phyloP scores from a whole-genome alignment of 2,113 vertebrate species.

The Piprites chloris region DNA sequence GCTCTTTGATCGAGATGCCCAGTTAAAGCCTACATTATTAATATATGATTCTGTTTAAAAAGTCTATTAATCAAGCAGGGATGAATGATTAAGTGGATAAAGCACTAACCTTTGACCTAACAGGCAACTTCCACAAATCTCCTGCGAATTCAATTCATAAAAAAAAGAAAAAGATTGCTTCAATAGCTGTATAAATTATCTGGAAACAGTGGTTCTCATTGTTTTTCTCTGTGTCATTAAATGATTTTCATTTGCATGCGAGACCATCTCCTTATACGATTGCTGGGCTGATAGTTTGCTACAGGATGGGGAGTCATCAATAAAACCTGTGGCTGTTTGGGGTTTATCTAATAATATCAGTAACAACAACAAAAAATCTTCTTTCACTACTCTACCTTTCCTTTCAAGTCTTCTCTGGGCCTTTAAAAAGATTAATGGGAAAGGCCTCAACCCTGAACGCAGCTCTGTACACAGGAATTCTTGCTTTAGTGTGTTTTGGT shows the following conservation, averaged over 20 bases:
- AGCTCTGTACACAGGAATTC: not conserved
- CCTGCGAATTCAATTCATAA: constrained; percentile 6
- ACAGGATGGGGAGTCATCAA: not conserved
- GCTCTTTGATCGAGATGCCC: constrained; percentile 65
- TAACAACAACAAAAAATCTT: not conserved
- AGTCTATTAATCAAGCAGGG: constrained; percentile 71
- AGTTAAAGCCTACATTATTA: constrained; percentile 72
- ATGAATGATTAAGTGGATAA: constrained; percentile 69
- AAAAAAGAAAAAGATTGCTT: not conserved
- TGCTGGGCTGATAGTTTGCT: not conserved
- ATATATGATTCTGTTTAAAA: constrained; percentile 72
- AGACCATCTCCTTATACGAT: not conserved
- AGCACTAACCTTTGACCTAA: constrained; percentile 61
- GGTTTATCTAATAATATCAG: not conserved
- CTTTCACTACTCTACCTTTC: not conserved
- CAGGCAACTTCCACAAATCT: constrained; percentile 43
- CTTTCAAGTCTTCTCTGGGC: not conserved
- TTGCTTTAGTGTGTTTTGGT: not conserved
- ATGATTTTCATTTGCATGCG: not conserved
- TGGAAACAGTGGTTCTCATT: constrained; percentile 9
- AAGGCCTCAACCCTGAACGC: not conserved
- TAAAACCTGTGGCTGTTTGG: not conserved
- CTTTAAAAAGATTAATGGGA: not conserved
- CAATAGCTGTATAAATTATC: not conserved
- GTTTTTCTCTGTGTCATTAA: constrained; percentile 14